These are phyloP conservation scores for Drosophila funebris DNA, from an alignment of 1,140 invertebrate genomes.

Conservation along the genomic window DNA sequence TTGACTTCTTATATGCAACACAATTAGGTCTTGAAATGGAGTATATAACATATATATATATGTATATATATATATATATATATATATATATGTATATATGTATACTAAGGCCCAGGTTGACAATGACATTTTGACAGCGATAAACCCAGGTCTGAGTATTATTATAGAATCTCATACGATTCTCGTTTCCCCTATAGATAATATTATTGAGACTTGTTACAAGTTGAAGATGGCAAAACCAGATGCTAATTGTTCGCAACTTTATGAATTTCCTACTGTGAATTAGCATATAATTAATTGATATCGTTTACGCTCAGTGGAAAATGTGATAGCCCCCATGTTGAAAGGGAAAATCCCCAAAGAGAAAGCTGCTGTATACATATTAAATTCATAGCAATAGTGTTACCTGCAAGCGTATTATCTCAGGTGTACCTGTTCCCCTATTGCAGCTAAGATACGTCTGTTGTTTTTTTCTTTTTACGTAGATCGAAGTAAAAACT, in stretches of 20 bases:
- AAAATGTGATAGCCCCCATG: too few species aligned
- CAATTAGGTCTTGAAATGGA: neutral
- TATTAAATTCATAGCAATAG: neutral
- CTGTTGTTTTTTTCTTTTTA: neutral
- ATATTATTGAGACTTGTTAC: neutral
- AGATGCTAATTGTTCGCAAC: neutral
- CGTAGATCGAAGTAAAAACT: neutral
- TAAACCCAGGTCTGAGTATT: neutral
- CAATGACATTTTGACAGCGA: neutral
- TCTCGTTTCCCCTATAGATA: neutral
- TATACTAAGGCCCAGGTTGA: neutral
- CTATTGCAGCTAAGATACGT: neutral
- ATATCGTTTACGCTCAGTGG: neutral
- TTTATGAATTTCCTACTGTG: neutral
- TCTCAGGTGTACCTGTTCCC: neutral
- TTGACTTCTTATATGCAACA: neutral
- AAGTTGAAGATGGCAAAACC: neutral
- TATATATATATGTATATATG: too few species aligned
- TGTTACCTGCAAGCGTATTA: neutral
- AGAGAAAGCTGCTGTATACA: neutral
- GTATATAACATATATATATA: too few species aligned
- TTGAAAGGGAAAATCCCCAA: slow-evolving; percentile 12
- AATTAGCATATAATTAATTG: slow-evolving; percentile 27
- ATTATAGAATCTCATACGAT: neutral
- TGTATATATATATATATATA: too few species aligned